Evolutionary conservation across 2,888 invertebrate species (phyloP), one percentile per base, ranked within the genome.

Genomic region (Dolichopus griseipennis): DNA sequence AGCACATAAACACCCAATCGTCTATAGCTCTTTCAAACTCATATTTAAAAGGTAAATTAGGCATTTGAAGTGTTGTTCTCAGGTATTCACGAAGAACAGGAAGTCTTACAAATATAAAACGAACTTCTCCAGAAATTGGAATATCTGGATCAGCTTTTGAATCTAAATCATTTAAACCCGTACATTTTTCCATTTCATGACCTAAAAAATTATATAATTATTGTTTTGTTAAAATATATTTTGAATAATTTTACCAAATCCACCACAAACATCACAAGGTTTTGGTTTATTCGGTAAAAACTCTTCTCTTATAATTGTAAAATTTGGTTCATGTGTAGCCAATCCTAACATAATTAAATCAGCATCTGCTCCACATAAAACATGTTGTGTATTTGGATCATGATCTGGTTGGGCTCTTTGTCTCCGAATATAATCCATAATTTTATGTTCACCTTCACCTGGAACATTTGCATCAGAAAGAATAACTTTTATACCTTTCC

Each of bases 1-100:
- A 99, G 79, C 99, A 99, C 95, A 99, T 97, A 76, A 90, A 90
- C 7, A 91, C 98, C 98, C 98, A 99, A 82, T 99, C 99, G 78
- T 99, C 99, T 20, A 99, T 80, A 0, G 90, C 95, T 68, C 98
- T 83, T 76, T 99, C 99, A 79, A 99, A 93, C 78, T 96, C 94
- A 80, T 95, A 98, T 41, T 87, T 84, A 81, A 99, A 98, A 5
- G 97, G 96, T 61, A 98, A 85, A 80, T 93, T 92, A 0, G 91
- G 91, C 95, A 98, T 97, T 75, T 81, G 73, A 68, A 98, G 84
- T 73, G 98, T 97, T 76, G 86, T 87, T 78, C 92, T 92, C 33
- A 99, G 83, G 81, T 99, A 99, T 81, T 99, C 98, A 41, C 97
- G 83, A 33, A 99, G 84, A 2, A 99, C 93, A 76, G 90, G 90